Base-by-base conservation (phyloP, 1,140 invertebrate genomes). In the Tetramorium simillimum region DNA sequence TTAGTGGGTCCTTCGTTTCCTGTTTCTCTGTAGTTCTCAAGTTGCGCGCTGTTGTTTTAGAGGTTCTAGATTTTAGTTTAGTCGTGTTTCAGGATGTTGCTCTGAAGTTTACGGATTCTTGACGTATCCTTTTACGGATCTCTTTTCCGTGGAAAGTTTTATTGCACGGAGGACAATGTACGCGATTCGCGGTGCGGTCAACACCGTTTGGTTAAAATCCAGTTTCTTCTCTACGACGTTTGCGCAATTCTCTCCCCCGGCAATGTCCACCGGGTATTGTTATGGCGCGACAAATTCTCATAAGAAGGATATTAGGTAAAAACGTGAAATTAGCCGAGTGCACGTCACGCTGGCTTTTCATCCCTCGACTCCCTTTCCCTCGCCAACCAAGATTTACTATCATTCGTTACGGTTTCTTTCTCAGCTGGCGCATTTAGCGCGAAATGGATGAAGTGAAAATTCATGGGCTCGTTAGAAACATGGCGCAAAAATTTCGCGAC, bases 381-480 rank as follows among this genome's bases (percentile, higher is more conserved):
- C 53, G 2, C 5, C 51, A 24, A n/a, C 40, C 33, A 33, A 33
- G 24, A 60, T 75, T 62, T n/a, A 60, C 43, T 62, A 60, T 51
- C 72, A 67, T 46, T 40, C 76, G 7, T 73, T 81, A 18, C 56
- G 51, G n/a, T 51, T 86, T 77, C 46, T 67, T 88, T 67, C n/a
- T 37, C 24, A 10, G 62, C 53, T 58, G 46, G 53, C 70, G 73
- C 78, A 58, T 82, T 81, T 65, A 51, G 58, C 78, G 43, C 37
- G 62, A 62, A 28, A 60, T 43, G 77, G 87, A 70, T 51, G 85
- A 87, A 70, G 56, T 43, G 70, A 70, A 82, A 85, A 89, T 89
- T 87, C 72, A 82, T 69, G 70, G 67, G 18, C 51, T 86, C 81
- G 43, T 75, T 88, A 80, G 65, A 86, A 80, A 53, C 56, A 51